Percentiles rank a stretch among this genome's conserved stretches.
Evolutionary conservation across 2,888 invertebrate genomes (phyloP).

Genomic region (Autographa gamma): DNA sequence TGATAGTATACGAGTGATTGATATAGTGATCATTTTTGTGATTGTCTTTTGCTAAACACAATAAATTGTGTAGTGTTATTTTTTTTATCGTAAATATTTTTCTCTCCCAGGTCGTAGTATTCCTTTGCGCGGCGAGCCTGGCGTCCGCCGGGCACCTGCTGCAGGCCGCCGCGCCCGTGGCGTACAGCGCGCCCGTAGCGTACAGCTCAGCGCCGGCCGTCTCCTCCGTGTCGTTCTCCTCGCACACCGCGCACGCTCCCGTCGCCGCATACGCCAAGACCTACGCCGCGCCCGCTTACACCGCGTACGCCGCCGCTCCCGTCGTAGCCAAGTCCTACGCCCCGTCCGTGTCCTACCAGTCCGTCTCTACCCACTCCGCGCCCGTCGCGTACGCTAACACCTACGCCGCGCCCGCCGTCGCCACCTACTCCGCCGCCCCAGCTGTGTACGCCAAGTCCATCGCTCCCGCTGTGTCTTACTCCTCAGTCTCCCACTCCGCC

Average conservation of each 20-base stretch:
- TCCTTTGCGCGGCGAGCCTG: slow-evolving; percentile 89
- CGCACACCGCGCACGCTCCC: slow-evolving; percentile 56
- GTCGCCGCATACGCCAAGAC: slow-evolving; percentile 48
- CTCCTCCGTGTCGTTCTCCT: slow-evolving; percentile 56
- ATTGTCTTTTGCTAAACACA: background rate
- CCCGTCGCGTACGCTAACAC: too few species aligned
- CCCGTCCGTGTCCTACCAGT: slow-evolving; percentile 51
- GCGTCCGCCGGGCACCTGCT: slow-evolving; percentile 89
- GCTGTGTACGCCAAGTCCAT: slow-evolving; percentile 75
- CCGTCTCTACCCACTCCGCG: slow-evolving; percentile 87
- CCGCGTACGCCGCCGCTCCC: slow-evolving; percentile 59
- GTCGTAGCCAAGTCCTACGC: slow-evolving; percentile 68
- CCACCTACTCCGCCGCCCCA: slow-evolving; percentile 56
- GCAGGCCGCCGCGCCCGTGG: slow-evolving; percentile 74
- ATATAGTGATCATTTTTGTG: background rate
- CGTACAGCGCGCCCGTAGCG: slow-evolving; percentile 80
- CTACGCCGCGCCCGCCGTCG: slow-evolving; percentile 62
- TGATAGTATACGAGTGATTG: background rate
- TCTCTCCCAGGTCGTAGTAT: slow-evolving; percentile 81
- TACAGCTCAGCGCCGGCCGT: slow-evolving; percentile 76
- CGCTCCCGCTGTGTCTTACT: slow-evolving; percentile 70
- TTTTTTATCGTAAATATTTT: background rate
- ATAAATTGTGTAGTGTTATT: background rate
- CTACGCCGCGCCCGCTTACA: slow-evolving; percentile 69
- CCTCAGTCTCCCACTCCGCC: slow-evolving; percentile 65